Conservation (phyloP, 1,140 invertebrate genomes). For the Drosophila dunni region DNA sequence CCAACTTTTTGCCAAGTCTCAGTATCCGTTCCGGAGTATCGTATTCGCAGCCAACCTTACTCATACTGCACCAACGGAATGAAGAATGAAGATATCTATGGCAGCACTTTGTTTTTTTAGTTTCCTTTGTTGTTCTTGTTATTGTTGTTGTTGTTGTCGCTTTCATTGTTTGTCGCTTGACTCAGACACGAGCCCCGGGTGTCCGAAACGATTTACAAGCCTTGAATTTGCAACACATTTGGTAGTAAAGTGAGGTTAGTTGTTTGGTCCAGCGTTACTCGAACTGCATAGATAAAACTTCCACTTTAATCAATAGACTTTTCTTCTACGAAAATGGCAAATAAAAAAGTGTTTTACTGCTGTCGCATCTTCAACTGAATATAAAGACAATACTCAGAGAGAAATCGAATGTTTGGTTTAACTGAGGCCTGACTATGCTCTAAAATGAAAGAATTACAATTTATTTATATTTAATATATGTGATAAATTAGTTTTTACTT, state of each 20-base stretch:
- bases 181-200: conserved; percentile 25
- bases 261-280: neutral
- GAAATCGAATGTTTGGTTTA: neutral
- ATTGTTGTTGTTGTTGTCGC: conserved; percentile 32
- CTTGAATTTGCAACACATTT: conserved; percentile 16
- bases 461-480: too few species aligned
- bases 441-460: too few species aligned
- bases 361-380: neutral
- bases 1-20: conserved; percentile 26
- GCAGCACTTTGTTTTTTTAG: conserved; percentile 19
- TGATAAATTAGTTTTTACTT: too few species aligned
- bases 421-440: neutral
- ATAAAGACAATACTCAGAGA: neutral
- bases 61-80: conserved; percentile 51
- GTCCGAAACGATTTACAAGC: conserved; percentile 43
- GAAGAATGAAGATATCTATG: conserved; percentile 52
- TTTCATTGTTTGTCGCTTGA: conserved; percentile 39
- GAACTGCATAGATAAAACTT: conserved; percentile 10
- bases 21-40: conserved; percentile 45
- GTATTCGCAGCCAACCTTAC: conserved; percentile 43
- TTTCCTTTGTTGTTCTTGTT: conserved; percentile 28
- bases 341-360: neutral
- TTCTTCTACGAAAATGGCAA: neutral
- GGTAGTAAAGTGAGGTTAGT: conserved; percentile 11
- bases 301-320: neutral